Evolutionary conservation across 2,797 vertebrate species (phyloP), one percentile per base, ranked within the genome.

Genomic region (Thamnophis elegans): DNA sequence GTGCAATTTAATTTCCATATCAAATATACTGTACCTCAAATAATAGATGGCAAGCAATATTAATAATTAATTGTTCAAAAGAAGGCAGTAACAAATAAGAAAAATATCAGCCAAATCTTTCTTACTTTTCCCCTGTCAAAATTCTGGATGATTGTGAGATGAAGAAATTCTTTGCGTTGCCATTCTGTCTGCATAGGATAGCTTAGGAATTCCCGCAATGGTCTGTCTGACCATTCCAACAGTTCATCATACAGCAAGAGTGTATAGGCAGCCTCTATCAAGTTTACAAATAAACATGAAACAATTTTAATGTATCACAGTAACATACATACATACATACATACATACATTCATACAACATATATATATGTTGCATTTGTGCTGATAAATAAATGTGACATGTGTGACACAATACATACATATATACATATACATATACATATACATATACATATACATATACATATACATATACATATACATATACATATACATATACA

Each of bases 171-270:
- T 94, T 99, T 99, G n/a, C 99, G 98, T 87, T 99, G 99, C 99
- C 99, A 99, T 96, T 99, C 99, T 5, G 98, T 99, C 95, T 99
- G 99, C 99, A 99, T 99, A 94, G 99, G 99, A 96, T 99, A 99
- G 97, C 97, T 99, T 93, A 99, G 98, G 91, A 99, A 99, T 96
- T 99, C 99, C 92, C 99, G 95, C 87, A 99, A 98, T 0, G 99
- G 99, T 90, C 99, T 97, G 25, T 99, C 99, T 0, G 99, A 99
- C 99, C 99, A 99, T 87, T 99, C 99, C 95, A 99, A 87, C 60
- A 99, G 96, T 97, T 99, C 99, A 1, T 99, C 99, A 0, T 99
- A 99, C 42, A 99, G 97, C 92, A 99, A 97, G 32, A 99, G 98
- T 0, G 99, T 99, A 96, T 99, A 99, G 0, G 99, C 99, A 8